Conservation (phyloP, 2,888 invertebrate genomes). For the Hirtodrosophila duncani region DNA sequence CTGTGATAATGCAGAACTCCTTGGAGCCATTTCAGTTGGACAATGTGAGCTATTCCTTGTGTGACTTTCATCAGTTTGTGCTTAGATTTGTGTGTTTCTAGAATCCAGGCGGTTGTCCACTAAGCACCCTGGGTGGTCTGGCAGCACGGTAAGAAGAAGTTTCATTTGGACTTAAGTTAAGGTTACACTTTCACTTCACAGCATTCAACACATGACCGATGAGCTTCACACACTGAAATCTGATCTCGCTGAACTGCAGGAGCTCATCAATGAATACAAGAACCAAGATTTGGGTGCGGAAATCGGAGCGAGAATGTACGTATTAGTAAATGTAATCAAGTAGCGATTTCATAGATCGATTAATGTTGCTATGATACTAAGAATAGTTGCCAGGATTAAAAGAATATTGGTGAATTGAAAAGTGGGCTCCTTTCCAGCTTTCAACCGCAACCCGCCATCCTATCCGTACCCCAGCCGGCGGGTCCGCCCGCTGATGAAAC, state of each 20-base stretch:
- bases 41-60: too few species aligned
- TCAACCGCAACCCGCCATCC: background rate
- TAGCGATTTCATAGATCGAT: too few species aligned
- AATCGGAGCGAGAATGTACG: constrained; percentile 32
- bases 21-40: constrained; percentile 30
- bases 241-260: constrained; percentile 44
- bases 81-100: constrained; percentile 7
- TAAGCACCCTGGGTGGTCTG: constrained; percentile 32
- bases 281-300: constrained; percentile 2
- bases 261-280: constrained; percentile 40
- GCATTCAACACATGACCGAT: constrained; percentile 36
- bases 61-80: too few species aligned
- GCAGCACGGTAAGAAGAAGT: constrained; percentile 39
- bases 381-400: too few species aligned
- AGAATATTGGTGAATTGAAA: too few species aligned
- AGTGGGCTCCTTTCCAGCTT: background rate
- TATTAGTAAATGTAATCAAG: background rate
- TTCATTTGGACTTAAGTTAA: background rate
- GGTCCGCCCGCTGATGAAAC: background rate
- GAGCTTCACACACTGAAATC: constrained; percentile 26
- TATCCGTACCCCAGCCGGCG: background rate
- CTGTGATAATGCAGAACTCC: constrained; percentile 47
- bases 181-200: constrained; percentile 7
- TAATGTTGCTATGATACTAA: background rate
- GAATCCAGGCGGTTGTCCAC: constrained; percentile 42